A percentile compares a stretch with the other conserved stretches of the same genome.
Conservation (phyloP, 1,140 invertebrate genomes). For the Habropoda laboriosa region DNA sequence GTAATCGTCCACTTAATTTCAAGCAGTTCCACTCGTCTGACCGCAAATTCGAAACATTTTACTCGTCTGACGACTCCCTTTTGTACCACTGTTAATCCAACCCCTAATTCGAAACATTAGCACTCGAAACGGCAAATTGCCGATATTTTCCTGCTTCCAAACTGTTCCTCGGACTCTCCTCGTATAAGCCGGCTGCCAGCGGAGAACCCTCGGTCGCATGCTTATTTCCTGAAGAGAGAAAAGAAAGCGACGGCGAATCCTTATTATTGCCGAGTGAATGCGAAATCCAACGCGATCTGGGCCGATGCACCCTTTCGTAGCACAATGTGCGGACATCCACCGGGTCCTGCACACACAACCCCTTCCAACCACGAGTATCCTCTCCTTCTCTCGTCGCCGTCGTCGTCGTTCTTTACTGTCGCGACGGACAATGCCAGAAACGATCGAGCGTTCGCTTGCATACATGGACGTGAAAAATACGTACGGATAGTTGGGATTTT, state of each 20-base stretch:
- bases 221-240: constrained; percentile 42
- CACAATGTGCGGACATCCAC: constrained; percentile 38
- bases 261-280: constrained; percentile 53
- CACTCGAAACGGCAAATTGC: not conserved
- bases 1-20: too few relatives aligned
- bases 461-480: too few relatives aligned
- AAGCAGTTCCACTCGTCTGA: too few relatives aligned
- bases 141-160: not conserved
- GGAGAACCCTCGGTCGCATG: constrained; percentile 11
- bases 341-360: constrained; percentile 4
- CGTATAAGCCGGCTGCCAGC: constrained; percentile 10
- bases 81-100: too few relatives aligned
- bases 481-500: not conserved
- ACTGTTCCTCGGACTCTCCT: not conserved
- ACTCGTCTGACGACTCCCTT: too few relatives aligned
- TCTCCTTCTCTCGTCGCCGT: too few relatives aligned
- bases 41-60: too few relatives aligned
- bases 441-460: constrained; percentile 5
- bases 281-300: constrained; percentile 48
- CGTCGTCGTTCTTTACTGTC: constrained; percentile 24
- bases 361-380: not conserved
- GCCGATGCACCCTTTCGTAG: constrained; percentile 50
- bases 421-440: constrained; percentile 10
- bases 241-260: constrained; percentile 36
- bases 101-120: not conserved